phyloP scores from a whole-genome alignment of 2,113 vertebrate species.

The Cephalopholis sonnerati region DNA sequence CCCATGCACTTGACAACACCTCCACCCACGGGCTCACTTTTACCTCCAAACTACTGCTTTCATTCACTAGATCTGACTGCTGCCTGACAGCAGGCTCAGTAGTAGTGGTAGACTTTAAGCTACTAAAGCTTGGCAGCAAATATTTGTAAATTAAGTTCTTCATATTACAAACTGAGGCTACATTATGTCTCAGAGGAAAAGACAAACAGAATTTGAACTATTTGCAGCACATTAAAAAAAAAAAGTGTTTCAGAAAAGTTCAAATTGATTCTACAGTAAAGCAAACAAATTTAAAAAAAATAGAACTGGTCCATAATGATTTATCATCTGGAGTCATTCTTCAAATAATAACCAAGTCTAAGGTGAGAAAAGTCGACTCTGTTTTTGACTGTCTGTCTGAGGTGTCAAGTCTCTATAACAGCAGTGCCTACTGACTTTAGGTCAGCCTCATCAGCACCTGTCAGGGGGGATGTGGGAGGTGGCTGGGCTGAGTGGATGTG shows the following conservation, averaged over 20 bases:
- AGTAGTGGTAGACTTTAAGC: background rate
- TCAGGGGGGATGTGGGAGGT: constrained; percentile 30
- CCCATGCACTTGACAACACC: background rate
- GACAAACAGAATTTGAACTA: no score
- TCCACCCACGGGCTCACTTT: background rate
- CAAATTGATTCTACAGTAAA: background rate
- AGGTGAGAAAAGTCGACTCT: background rate
- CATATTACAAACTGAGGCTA: no score
- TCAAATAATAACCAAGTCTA: background rate
- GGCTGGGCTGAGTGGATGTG: background rate
- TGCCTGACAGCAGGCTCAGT: background rate
- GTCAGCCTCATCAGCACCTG: constrained; percentile 47
- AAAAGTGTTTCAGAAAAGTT: no score
- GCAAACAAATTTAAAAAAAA: background rate
- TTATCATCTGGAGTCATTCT: background rate
- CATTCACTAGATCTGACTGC: background rate
- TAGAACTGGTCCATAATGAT: background rate
- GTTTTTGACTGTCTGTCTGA: constrained; percentile 15
- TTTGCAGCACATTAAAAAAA: background rate
- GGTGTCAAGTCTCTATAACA: constrained; percentile 22
- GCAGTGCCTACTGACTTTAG: constrained; percentile 7
- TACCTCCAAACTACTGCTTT: background rate
- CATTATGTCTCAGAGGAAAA: no score
- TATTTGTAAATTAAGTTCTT: no score
- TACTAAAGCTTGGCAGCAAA: background rate